Percentiles rank a stretch among this genome's conserved stretches.
Evolutionary conservation across 1,140 invertebrate genomes (phyloP).

Genomic region (Cepaea nemoralis): DNA sequence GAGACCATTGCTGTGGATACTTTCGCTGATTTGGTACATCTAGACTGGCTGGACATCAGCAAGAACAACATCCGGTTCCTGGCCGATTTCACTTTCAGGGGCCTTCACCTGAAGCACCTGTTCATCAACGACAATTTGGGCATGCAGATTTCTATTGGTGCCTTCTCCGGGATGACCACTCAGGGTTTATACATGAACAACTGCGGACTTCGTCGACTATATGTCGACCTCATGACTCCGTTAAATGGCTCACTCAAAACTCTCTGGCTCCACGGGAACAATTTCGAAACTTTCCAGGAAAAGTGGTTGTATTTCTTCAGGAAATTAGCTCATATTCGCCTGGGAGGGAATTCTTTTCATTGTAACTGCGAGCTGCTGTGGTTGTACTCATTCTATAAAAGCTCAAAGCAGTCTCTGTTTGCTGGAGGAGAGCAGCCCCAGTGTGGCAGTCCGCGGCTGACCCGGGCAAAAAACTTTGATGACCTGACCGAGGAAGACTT

Average conservation of each 20-base stretch:
- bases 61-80: conserved; percentile 67
- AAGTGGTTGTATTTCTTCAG: conserved; percentile 63
- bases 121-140: conserved; percentile 69
- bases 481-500: conserved; percentile 62
- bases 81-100: conserved; percentile 67
- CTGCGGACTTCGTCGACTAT: conserved; percentile 61
- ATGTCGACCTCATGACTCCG: conserved; percentile 62
- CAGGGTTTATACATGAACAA: conserved; percentile 68
- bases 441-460: conserved; percentile 58
- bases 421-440: conserved; percentile 57
- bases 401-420: conserved; percentile 53
- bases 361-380: conserved; percentile 69
- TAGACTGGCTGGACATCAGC: conserved; percentile 69
- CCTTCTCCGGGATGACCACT: conserved; percentile 65
- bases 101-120: conserved; percentile 65
- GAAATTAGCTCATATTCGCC: conserved; percentile 64
- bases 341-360: conserved; percentile 68
- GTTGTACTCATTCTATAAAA: conserved; percentile 63
- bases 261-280: conserved; percentile 68
- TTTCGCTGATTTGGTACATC: conserved; percentile 62
- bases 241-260: conserved; percentile 66
- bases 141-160: conserved; percentile 59
- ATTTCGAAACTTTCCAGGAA: conserved; percentile 59
- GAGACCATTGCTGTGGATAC: conserved; percentile 66
- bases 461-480: conserved; percentile 58